Evolutionary conservation across 2,113 vertebrate species (phyloP), one percentile per base, ranked within the genome.

Genomic region (Monopterus albus): DNA sequence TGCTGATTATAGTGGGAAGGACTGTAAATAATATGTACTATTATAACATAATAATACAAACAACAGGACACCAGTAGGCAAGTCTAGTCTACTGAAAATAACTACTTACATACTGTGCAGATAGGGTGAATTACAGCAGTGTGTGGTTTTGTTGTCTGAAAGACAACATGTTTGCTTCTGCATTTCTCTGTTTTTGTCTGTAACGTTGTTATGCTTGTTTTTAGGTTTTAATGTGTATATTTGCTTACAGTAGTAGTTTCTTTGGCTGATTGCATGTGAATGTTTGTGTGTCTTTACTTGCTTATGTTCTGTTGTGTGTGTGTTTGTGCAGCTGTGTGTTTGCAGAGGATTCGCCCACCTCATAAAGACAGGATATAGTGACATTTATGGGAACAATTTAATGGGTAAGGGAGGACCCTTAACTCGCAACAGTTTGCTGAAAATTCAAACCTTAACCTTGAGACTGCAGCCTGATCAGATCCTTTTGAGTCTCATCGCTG

Each of bases 371-470:
- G 10, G 21, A 66, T 40, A 21, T 71, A 21, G 50, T 45, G 43
- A 66, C 69, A 50, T 82, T 86, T 77, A 81, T 75, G 51, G 11
- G 61, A 79, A 35, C 31, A 52, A 59, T 85, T 82, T 79, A 59
- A 40, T 15, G 8, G 65, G 17, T 9, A 57, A 7, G 62, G 80
- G 61, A 55, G 23, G 7, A 33, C 33, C 17, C 11, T 76, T 77
- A 72, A 66, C 59, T 42, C n/a, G 55, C 63, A 66, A 56, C 39
- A 21, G 59, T 61, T 69, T 65, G 35, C 62, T 47, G 42, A 67
- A 78, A 70, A 73, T 85, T 40, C 70, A 77, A 60, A 72, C 70
- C 40, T 51, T 23, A n/a, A 14, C 58, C 55, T 50, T 56, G 49
- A 55, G 28, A 26, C 29, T 39, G 46, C 58, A 29, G 39, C 21